Base-by-base conservation (phyloP, 2,797 vertebrate genomes). In the Oreochromis grahami region DNA sequence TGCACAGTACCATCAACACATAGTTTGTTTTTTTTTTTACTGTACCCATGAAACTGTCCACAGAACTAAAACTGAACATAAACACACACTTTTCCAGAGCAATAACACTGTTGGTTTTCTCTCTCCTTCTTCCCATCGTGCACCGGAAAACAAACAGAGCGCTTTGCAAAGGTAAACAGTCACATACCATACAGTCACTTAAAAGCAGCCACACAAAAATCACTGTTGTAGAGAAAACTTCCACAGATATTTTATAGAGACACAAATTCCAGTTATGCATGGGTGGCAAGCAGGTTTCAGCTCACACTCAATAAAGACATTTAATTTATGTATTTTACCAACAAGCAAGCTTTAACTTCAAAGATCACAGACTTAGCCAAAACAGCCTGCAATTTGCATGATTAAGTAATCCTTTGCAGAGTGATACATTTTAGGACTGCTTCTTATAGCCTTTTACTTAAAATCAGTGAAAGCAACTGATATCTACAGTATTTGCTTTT, bases 101-200 rank as follows among this genome's bases (percentile, higher is more conserved):
- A 29, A 34, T 24, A 41, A 50, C 17, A 32, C 17, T 12, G 36
- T 74, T 79, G 4, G 2, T 81, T 83, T 45, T 80, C 55, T 52
- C n/a, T 8, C 32, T 68, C 43, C 11, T 5, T 60, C 48, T 63
- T 87, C 53, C 65, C 29, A 77, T 19, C 56, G 21, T 53, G 78
- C 48, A 72, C 36, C 2, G 29, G 48, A 58, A 65, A 90, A 55
- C 78, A 86, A 85, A 81, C 74, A 34, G 24, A 56, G 41, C 2
- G 21, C 79, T 79, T 81, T 58, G 84, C 72, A 50, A 60, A 77
- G 52, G 78, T 80, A 87, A 88, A 87, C 76, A 87, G 81, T 13
- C 85, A 41, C 53, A 38, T 76, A 56, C 68, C 24, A 21, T 65
- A 48, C 53, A 76, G 52, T 79, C 48, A 24, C 63, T 48, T 74